Evolutionary conservation across 2,113 vertebrate genomes (phyloP).

Genomic region (Butorides virescens): DNA sequence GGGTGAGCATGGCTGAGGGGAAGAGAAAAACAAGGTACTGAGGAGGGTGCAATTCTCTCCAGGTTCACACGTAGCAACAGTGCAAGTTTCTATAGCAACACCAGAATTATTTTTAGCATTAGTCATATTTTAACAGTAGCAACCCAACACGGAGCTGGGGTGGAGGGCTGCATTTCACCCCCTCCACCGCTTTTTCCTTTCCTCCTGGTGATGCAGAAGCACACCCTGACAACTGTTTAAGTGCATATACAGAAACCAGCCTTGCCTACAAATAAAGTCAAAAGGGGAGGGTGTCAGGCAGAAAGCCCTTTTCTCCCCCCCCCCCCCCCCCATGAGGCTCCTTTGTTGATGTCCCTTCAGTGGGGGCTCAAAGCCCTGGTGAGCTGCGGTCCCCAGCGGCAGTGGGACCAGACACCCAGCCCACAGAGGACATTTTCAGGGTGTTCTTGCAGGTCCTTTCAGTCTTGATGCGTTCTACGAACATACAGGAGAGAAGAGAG

Average conservation of each 20-base stretch:
- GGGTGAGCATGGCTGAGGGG: neutral
- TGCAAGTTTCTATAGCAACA: constrained; percentile 79
- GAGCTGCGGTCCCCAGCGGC: neutral
- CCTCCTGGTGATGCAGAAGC: neutral
- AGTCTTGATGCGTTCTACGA: neutral
- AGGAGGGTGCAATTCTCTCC: constrained; percentile 67
- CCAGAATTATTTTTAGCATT: constrained; percentile 79
- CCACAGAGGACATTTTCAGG: neutral
- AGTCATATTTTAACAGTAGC: constrained; percentile 72
- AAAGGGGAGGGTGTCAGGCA: neutral
- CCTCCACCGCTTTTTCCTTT: neutral
- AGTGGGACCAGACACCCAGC: neutral
- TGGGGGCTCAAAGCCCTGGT: neutral
- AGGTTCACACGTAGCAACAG: constrained; percentile 77
- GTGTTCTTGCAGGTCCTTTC: neutral
- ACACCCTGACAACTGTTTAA: neutral
- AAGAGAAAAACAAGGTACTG: constrained; percentile 72
- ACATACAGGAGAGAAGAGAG: neutral
- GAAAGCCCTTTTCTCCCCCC: neutral
- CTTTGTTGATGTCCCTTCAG: neutral
- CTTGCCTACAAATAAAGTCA: neutral
- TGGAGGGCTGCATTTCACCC: constrained; percentile 18
- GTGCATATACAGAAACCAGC: neutral
- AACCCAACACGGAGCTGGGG: constrained; percentile 55
- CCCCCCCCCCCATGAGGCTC: neutral